Evolutionary conservation across 2,797 vertebrate genomes (phyloP).

Genomic region (Allobates femoralis): DNA sequence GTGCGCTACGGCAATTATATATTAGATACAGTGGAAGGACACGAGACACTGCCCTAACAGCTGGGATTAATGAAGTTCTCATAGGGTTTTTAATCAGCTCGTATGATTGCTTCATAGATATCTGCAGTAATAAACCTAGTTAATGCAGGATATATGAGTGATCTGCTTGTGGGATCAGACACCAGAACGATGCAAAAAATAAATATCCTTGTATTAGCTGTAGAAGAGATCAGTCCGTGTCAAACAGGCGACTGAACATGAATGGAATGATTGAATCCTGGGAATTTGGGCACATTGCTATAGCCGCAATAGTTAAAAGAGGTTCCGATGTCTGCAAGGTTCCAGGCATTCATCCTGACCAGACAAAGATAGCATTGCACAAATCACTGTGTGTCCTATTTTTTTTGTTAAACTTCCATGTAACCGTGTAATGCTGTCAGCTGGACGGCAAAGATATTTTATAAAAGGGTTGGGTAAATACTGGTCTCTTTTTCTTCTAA

Average conservation of each 20-base stretch:
- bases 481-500: conserved; percentile 35
- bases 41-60: too few species aligned
- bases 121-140: not conserved
- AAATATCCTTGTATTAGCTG: conserved; percentile 48
- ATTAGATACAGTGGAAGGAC: not conserved
- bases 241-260: conserved; percentile 49
- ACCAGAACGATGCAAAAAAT: conserved; percentile 49
- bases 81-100: not conserved
- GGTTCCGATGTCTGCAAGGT: conserved; percentile 30
- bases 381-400: conserved; percentile 36
- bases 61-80: not conserved
- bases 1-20: too few species aligned
- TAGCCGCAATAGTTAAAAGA: conserved; percentile 36
- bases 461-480: conserved; percentile 49
- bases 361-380: conserved; percentile 17
- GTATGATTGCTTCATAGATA: not conserved
- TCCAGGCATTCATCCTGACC: conserved; percentile 18
- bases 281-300: conserved; percentile 25
- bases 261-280: conserved; percentile 55
- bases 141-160: conserved; percentile 7
- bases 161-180: conserved; percentile 28
- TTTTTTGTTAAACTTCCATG: conserved; percentile 29
- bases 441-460: conserved; percentile 45
- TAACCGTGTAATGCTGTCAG: conserved; percentile 26
- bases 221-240: conserved; percentile 51